Evolutionary conservation across 2,113 vertebrate species (phyloP), one percentile per base, ranked within the genome.

Genomic region (Pogona vitticeps): DNA sequence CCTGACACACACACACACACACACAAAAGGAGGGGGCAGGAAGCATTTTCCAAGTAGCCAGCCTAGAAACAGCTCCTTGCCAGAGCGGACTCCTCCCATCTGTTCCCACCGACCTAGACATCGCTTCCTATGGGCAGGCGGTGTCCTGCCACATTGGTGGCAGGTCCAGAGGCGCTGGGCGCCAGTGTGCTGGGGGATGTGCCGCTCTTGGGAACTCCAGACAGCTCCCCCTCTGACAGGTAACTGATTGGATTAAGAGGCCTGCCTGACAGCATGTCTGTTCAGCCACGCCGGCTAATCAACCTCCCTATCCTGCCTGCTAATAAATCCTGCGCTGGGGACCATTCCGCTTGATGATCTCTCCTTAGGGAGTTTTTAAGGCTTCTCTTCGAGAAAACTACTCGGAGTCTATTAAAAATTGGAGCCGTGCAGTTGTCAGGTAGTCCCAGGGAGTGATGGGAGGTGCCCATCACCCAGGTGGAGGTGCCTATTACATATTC

Each of bases 321-420:
- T 97, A 97, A 97, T 97, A 96, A 97, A 97, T 94, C 94, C 86
- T 71, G 94, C 95, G 88, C 94, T 61, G 83, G 97, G 96, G 96
- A 97, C 96, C 94, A 93, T 95, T 96, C 96, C 2, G 95, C 96
- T 96, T 96, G 97, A 97, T 97, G 97, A 97, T 96, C 94, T 94
- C 90, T 97, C 97, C 97, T 95, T 91, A 88, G 97, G 96, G 97
- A 97, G 95, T 94, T 95, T 96, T 94, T 96, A 96, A 92, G 93
- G 91, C 96, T 96, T 95, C 86, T 90, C 92, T 94, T 86, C 78
- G 89, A 59, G 88, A 95, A 95, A 96, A 93, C 95, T 94, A 95
- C 96, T 94, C 91, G 87, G 95, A 96, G 94, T 95, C 96, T 93
- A 97, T 97, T 97, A 97, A 97, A 87, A 96, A 96, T 95, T 90